Conservation (phyloP, 2,888 invertebrate genomes). For the Melinopterus prodromus region DNA sequence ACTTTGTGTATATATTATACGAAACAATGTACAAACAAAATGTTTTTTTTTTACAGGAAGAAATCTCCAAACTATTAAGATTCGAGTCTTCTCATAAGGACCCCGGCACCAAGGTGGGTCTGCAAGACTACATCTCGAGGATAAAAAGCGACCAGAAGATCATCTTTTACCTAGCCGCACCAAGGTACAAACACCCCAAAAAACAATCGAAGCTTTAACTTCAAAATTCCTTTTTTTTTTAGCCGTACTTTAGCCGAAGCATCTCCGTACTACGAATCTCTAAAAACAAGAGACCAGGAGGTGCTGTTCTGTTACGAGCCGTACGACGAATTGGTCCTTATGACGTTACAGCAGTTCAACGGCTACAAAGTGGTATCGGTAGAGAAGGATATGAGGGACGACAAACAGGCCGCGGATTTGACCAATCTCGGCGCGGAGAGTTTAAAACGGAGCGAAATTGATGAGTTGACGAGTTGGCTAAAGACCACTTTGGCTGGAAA, state of each 20-base stretch:
- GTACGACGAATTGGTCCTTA: constrained; percentile 94
- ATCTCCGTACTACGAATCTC: constrained; percentile 94
- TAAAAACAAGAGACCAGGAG: constrained; percentile 87
- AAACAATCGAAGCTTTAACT: constrained; percentile 10
- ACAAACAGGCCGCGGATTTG: constrained; percentile 66
- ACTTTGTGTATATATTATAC: too few species aligned
- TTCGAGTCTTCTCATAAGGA: constrained; percentile 89
- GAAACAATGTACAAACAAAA: too few species aligned
- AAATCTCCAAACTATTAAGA: constrained; percentile 86
- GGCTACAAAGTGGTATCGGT: constrained; percentile 82
- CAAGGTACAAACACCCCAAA: constrained; percentile 71
- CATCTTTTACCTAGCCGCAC: constrained; percentile 93
- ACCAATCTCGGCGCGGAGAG: constrained; percentile 73
- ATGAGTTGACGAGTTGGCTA: constrained; percentile 81
- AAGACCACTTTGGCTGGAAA: constrained; percentile 79
- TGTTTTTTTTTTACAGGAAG: constrained; percentile 71
- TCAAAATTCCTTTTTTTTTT: constrained; percentile 53
- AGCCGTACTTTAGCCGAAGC: constrained; percentile 92
- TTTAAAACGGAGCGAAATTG: constrained; percentile 77
- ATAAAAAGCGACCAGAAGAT: constrained; percentile 83
- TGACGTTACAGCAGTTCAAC: constrained; percentile 87
- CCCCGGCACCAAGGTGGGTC: constrained; percentile 74
- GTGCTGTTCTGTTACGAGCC: constrained; percentile 96
- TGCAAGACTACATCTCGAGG: constrained; percentile 77
- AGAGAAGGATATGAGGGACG: constrained; percentile 91